A percentile compares a stretch with the other conserved stretches of the same genome.
These are phyloP conservation scores for Trichomycterus rosablanca DNA, from an alignment of 2,113 vertebrate species.

Conservation along the genomic window DNA sequence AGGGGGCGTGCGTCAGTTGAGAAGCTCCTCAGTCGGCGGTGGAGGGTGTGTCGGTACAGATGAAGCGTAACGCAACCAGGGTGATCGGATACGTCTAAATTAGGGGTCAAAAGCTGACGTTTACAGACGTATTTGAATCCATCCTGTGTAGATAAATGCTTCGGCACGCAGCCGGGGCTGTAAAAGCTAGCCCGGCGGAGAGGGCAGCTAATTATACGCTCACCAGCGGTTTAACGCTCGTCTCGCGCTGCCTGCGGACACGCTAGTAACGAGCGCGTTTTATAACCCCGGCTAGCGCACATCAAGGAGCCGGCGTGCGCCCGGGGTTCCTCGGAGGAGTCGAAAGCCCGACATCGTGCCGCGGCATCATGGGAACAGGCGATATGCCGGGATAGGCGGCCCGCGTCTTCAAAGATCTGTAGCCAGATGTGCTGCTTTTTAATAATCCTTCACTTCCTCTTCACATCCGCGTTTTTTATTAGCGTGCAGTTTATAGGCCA, in stretches of 20 bases:
- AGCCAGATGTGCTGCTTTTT: conserved; percentile 32
- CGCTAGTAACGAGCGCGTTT: conserved; percentile 35
- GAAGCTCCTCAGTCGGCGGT: no score
- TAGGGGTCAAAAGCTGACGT: no score
- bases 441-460: conserved; percentile 31
- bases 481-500: conserved; percentile 20
- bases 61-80: no score
- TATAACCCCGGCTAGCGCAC: conserved; percentile 37
- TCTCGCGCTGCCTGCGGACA: conserved; percentile 13
- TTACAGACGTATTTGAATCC: no score
- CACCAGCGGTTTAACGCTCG: conserved; percentile 24
- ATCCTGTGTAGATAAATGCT: no score
- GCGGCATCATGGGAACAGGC: conserved; percentile 34
- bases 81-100: no score
- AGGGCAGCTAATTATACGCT: conserved; percentile 38
- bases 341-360: conserved; percentile 8
- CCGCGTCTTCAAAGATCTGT: conserved; percentile 36
- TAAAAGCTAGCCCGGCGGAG: no score
- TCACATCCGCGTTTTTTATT: conserved; percentile 5
- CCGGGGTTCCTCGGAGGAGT: conserved; percentile 24
- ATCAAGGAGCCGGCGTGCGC: conserved; percentile 37
- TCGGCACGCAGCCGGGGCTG: not conserved
- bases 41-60: no score
- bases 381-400: conserved; percentile 23
- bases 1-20: no score